Evolutionary conservation across 2,113 vertebrate species (phyloP).

Genomic region (Onychostoma macrolepis): DNA sequence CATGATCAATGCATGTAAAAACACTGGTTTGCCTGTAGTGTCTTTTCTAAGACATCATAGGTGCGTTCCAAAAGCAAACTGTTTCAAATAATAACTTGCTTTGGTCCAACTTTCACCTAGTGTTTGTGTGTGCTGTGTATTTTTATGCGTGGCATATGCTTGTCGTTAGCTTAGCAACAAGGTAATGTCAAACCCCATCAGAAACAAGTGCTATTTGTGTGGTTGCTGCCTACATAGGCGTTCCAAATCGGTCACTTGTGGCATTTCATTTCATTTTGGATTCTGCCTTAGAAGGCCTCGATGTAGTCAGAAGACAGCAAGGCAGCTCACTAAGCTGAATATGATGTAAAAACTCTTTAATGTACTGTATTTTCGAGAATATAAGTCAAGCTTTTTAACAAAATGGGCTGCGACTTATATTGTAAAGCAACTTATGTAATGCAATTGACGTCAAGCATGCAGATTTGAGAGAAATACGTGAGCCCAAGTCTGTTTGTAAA

Average conservation of each 20-base stretch:
- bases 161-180: background rate
- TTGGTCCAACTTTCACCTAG: background rate
- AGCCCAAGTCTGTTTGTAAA: background rate
- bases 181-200: slow-evolving; percentile 6
- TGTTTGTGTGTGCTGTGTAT: background rate
- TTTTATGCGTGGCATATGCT: background rate
- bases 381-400: background rate
- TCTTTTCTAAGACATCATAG: background rate
- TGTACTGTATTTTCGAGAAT: background rate
- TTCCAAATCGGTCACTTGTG: background rate
- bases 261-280: background rate
- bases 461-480: background rate
- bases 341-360: background rate
- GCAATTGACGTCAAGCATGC: background rate
- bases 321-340: background rate
- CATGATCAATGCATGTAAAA: background rate
- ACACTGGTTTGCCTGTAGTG: background rate
- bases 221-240: background rate
- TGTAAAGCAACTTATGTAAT: background rate
- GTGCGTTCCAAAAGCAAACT: background rate
- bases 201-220: slow-evolving; percentile 1
- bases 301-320: background rate
- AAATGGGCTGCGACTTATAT: background rate
- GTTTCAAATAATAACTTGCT: background rate
- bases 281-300: background rate